These are phyloP conservation scores for Xylota segnis DNA, from an alignment of 2,888 invertebrate genomes.

Conservation along the genomic window DNA sequence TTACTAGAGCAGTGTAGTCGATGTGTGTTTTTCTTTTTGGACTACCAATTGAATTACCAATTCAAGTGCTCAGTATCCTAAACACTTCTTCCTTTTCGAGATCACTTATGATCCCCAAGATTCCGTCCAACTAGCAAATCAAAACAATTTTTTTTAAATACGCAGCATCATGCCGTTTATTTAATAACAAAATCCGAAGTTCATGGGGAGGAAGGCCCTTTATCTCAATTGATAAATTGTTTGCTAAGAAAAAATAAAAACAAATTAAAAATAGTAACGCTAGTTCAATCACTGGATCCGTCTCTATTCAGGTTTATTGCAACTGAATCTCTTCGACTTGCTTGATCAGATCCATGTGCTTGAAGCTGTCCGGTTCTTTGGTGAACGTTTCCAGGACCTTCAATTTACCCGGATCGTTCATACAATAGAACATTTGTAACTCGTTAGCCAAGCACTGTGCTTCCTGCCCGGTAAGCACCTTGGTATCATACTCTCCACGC, in stretches of 20 bases:
- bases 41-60: too few relatives aligned
- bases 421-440: slow-evolving; percentile 92
- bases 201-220: background rate
- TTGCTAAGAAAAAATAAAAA: slow-evolving; percentile 11
- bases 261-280: background rate
- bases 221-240: background rate
- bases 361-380: slow-evolving; percentile 89
- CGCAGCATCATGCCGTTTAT: too few relatives aligned
- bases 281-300: background rate
- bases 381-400: slow-evolving; percentile 89
- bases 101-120: too few relatives aligned
- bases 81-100: too few relatives aligned
- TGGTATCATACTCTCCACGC: slow-evolving; percentile 94
- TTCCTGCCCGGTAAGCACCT: slow-evolving; percentile 90
- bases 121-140: too few relatives aligned
- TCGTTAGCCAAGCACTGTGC: slow-evolving; percentile 95
- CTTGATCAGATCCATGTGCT: slow-evolving; percentile 92
- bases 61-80: too few relatives aligned
- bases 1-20: too few relatives aligned
- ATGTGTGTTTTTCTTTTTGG: too few relatives aligned
- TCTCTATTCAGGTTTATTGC: slow-evolving; percentile 71
- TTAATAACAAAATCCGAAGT: background rate
- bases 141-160: too few relatives aligned
- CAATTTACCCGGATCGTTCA: slow-evolving; percentile 87
- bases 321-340: slow-evolving; percentile 89